Evolutionary conservation across 2,113 vertebrate genomes (phyloP).

Genomic region (Oreotragus oreotragus): DNA sequence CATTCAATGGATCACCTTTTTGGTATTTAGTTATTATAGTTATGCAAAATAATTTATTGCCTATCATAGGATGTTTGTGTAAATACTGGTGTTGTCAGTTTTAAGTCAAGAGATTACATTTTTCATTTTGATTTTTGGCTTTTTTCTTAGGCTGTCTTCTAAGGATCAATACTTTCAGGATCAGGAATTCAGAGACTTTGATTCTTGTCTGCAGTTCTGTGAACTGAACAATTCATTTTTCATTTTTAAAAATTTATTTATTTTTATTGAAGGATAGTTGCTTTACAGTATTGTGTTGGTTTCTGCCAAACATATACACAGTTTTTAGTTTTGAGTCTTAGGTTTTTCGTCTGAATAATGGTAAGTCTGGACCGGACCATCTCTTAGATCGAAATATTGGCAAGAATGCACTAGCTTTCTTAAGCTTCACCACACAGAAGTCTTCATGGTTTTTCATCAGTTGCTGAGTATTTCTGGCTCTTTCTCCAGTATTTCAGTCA

Average conservation of each 20-base stretch:
- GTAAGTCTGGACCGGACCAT: neutral
- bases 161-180: neutral
- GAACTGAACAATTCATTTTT: neutral
- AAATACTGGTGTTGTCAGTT: neutral
- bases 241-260: neutral
- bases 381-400: neutral
- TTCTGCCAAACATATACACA: neutral
- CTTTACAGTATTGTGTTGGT: neutral
- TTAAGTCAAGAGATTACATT: neutral
- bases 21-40: neutral
- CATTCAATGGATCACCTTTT: neutral
- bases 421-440: neutral
- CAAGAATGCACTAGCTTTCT: neutral
- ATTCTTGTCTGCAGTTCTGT: neutral
- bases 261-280: neutral
- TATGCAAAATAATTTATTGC: neutral
- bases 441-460: neutral
- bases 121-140: neutral
- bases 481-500: neutral
- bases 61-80: neutral
- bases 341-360: neutral
- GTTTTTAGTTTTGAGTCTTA: neutral
- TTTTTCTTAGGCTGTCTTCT: neutral
- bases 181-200: neutral
- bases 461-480: neutral